Percentiles rank a stretch among this genome's conserved stretches.
Evolutionary conservation across 2,113 vertebrate species (phyloP).

Genomic region (Typhlomys cinereus): DNA sequence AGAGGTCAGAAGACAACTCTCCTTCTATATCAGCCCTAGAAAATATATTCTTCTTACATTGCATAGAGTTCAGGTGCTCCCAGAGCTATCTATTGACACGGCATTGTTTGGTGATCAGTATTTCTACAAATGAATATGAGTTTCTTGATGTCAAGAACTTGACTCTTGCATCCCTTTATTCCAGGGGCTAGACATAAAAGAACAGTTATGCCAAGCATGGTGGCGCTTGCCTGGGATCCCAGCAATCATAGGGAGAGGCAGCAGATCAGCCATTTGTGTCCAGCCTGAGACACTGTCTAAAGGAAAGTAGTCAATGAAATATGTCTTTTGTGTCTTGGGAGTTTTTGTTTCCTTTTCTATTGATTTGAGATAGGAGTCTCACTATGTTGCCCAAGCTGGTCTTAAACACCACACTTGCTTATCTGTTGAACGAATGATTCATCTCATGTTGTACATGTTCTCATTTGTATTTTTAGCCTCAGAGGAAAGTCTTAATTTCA

Average conservation of each 20-base stretch:
- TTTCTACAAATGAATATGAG: conserved; percentile 18
- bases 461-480: conserved; percentile 46
- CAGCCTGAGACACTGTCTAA: background rate
- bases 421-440: background rate
- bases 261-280: background rate
- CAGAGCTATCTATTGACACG: background rate
- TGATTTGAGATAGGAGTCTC: background rate
- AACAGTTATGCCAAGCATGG: background rate
- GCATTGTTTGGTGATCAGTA: background rate
- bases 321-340: background rate
- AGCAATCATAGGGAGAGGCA: background rate
- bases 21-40: no score
- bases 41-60: background rate
- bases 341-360: background rate
- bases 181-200: background rate
- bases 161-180: background rate
- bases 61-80: background rate
- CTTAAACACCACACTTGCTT: background rate
- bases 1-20: no score
- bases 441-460: background rate
- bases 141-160: background rate
- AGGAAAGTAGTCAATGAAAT: background rate
- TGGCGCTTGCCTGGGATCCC: background rate
- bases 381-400: background rate
- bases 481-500: conserved; percentile 8